Evolutionary conservation across 1,140 invertebrate genomes (phyloP), one percentile per base, ranked within the genome.

Genomic region (Brachystomella parvula): DNA sequence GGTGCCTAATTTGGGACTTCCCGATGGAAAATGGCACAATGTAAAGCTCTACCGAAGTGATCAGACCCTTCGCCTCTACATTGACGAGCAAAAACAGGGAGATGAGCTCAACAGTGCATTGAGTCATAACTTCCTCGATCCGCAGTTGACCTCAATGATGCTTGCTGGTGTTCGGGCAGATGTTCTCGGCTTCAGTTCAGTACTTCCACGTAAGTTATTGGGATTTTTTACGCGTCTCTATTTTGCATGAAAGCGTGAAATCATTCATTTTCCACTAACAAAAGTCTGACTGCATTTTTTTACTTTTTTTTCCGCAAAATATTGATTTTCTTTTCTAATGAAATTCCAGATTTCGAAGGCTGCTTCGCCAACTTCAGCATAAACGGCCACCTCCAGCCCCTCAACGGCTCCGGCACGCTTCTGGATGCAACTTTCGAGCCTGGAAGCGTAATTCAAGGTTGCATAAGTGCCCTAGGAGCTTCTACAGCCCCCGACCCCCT

Each of bases 91-190:
- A n/a, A 78, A 83, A 63, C 81, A 87, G 0, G 90, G 89, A 0
- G 90, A 94, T 72, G 90, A 92, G 75, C 79, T 94, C 2, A 90
- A 94, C 74, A 81, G 86, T 1, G 85, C 84, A 17, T 87, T 89
- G 15, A 87, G 92, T 1, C 92, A 96, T 75, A 90, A 95, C 75
- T 94, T 94, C 76, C 79, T 94, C 9, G 92, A 94, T 78, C 90
- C 92, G 1, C 94, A 94, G 75, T 78, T 95, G 9, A 89, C 89
- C 0, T 81, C 84, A 2, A 75, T 95, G 1, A 86, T 84, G 0
- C 75, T 94, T 53, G 92, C 92, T 29, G 90, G 89, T 21, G 82
- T 84, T 0, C 81, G 82, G 69, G 73, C 76, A 32, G 80, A n/a
- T n/a, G n/a, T 81, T 24, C 39, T 12, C 9, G n/a, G 9, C 9